phyloP scores from a whole-genome alignment of 1,140 invertebrate species.

The Diploscapter pachys region DNA sequence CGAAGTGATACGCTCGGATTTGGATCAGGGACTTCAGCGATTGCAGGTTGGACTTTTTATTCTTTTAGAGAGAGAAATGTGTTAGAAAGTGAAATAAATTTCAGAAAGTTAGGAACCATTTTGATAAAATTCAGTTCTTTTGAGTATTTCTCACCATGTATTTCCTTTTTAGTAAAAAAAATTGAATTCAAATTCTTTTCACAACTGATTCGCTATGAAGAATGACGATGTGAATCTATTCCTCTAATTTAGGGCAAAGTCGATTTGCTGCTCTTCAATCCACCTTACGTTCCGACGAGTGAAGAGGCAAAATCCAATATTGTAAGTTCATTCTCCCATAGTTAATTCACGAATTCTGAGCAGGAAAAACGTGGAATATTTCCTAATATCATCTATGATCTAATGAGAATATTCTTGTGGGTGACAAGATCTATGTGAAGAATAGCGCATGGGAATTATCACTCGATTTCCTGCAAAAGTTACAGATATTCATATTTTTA shows the following conservation, averaged over 20 bases:
- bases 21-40: conserved; percentile 62
- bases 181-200: neutral
- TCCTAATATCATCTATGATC: too few relatives aligned
- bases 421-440: too few relatives aligned
- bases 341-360: too few relatives aligned
- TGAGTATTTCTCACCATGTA: neutral
- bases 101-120: neutral
- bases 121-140: neutral
- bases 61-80: too few relatives aligned
- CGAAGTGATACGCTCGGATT: conserved; percentile 71
- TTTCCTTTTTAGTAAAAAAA: neutral
- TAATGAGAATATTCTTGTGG: too few relatives aligned
- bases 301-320: conserved; percentile 31
- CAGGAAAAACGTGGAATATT: neutral
- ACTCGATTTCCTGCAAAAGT: too few relatives aligned
- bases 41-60: neutral
- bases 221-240: neutral
- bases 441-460: too few relatives aligned
- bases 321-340: neutral
- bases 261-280: conserved; percentile 91
- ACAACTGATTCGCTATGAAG: neutral
- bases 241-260: conserved; percentile 56
- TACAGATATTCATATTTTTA: too few relatives aligned
- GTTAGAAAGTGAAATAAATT: neutral
- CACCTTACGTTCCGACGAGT: conserved; percentile 87